Percentiles rank a stretch among this genome's conserved stretches.
Conservation (phyloP, 2,113 vertebrate species). For the Trogon surrucura region DNA sequence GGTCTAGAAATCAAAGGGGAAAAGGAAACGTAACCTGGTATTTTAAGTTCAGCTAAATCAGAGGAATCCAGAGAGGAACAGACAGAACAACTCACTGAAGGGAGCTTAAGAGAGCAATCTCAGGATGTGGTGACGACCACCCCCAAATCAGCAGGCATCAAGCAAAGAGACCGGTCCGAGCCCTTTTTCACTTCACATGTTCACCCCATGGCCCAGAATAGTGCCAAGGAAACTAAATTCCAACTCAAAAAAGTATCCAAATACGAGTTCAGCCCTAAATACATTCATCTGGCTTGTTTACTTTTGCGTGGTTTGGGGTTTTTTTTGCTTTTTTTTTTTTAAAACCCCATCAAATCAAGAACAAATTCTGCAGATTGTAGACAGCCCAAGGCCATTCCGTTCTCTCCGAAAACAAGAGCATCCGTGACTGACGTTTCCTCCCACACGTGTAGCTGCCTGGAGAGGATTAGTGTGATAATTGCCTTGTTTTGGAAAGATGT, state of each 20-base stretch:
- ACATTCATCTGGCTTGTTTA: not conserved
- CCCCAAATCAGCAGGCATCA: not conserved
- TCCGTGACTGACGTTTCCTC: not conserved
- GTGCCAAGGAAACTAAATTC: not conserved
- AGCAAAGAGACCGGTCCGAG: not conserved
- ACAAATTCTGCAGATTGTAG: not conserved
- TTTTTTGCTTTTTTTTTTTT: not conserved
- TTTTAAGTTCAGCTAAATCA: not conserved
- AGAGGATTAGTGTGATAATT: slow-evolving; percentile 3
- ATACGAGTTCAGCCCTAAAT: not conserved
- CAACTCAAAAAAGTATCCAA: not conserved
- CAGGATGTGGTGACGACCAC: not conserved
- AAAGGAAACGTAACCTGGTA: not conserved
- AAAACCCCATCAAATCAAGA: not conserved
- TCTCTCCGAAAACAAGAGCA: not conserved
- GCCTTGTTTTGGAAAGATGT: slow-evolving; percentile 15
- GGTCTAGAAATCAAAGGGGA: not conserved
- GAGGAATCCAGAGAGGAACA: not conserved
- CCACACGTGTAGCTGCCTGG: not conserved
- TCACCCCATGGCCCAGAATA: not conserved
- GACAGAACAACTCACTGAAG: not conserved
- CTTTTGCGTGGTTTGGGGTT: not conserved
- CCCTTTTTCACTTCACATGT: not conserved
- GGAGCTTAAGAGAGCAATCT: not conserved
- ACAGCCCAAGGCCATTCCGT: not conserved